phyloP scores from a whole-genome alignment of 2,797 vertebrate genomes.

The Trematocara caparti region DNA sequence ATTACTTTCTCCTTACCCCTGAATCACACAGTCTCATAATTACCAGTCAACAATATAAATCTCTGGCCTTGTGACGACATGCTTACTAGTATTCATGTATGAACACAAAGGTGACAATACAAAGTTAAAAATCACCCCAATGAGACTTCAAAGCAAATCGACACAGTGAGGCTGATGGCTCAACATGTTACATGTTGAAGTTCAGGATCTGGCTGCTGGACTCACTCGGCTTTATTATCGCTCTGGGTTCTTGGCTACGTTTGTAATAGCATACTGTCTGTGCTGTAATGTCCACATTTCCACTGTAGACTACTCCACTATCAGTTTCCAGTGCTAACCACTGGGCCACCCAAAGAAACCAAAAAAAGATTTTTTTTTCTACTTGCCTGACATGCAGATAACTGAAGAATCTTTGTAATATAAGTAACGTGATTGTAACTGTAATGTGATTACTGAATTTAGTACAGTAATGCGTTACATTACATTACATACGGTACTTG shows the following conservation, averaged over 20 bases:
- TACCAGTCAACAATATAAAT: neutral
- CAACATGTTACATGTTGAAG: neutral
- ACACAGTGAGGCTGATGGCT: neutral
- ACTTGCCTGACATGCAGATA: neutral
- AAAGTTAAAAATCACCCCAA: neutral
- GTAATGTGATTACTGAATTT: neutral
- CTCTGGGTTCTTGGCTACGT: neutral
- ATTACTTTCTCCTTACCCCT: neutral
- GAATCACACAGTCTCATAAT: neutral
- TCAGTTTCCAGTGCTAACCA: neutral
- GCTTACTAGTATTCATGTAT: neutral
- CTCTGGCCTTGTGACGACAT: neutral
- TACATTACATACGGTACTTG: neutral
- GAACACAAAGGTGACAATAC: neutral
- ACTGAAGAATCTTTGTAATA: neutral
- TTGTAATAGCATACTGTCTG: neutral
- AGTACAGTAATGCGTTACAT: neutral
- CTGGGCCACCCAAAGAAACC: neutral
- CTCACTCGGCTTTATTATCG: neutral
- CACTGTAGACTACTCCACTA: neutral
- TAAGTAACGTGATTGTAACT: neutral
- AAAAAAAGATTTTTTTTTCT: fast-evolving
- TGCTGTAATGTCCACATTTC: neutral
- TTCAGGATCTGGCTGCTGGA: neutral
- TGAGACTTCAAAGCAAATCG: neutral